phyloP scores from a whole-genome alignment of 35 echinoderm and acorn worm species.

The Apostichopus californicus region DNA sequence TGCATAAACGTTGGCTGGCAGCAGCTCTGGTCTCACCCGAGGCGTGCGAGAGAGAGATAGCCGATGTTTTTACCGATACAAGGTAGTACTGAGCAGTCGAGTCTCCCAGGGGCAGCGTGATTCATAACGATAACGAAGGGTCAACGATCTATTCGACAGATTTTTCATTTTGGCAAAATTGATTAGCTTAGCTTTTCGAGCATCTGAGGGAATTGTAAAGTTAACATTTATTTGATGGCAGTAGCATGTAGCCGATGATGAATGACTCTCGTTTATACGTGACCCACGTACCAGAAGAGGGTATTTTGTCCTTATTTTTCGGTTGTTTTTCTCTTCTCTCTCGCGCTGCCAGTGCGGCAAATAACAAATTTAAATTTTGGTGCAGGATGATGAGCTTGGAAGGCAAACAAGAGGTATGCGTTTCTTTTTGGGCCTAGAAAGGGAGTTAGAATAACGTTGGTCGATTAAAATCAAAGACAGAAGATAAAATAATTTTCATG shows the following conservation, averaged over 20 bases:
- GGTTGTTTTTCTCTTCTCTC: too few relatives aligned
- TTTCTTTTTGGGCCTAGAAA: too few relatives aligned
- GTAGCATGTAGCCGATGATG: slow-evolving; percentile 1
- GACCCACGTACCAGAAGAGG: background rate
- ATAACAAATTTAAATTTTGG: too few relatives aligned
- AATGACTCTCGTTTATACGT: background rate
- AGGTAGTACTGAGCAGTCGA: background rate
- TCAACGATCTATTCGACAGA: slow-evolving; percentile 35
- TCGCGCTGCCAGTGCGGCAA: too few relatives aligned
- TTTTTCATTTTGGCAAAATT: slow-evolving; percentile 24
- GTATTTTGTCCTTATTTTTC: too few relatives aligned
- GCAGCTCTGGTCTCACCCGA: background rate
- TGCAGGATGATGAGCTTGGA: too few relatives aligned
- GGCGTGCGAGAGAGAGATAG: background rate
- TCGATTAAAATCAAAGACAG: too few relatives aligned
- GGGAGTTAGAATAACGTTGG: too few relatives aligned
- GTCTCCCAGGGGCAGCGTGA: background rate
- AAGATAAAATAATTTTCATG: too few relatives aligned
- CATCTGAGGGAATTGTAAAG: slow-evolving; percentile 31
- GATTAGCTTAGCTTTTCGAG: slow-evolving; percentile 9
- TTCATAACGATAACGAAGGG: slow-evolving; percentile 18
- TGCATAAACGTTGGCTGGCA: background rate
- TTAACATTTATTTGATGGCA: slow-evolving; percentile 29
- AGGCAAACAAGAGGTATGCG: too few relatives aligned
- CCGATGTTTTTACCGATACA: background rate